Base-by-base conservation (phyloP, 64 coral and sea anemone species). In the Pocillopora damicornis region DNA sequence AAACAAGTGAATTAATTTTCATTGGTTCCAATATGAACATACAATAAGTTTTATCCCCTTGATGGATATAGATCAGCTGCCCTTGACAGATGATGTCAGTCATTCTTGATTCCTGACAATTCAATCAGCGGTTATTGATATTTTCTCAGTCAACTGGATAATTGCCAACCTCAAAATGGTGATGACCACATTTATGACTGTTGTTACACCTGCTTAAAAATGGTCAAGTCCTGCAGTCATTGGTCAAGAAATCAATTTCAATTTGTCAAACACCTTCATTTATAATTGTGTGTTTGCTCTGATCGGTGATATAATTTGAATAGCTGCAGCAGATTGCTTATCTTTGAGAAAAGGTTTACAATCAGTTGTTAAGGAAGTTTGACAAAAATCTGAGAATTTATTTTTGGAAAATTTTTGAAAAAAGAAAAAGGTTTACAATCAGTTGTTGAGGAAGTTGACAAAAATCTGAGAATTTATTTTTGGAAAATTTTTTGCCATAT, bases 201-300 rank as follows among this genome's bases (percentile, higher is more conserved):
- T 72, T 68, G 6, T 81, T 72, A 26, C 38, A 73, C 64, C 64
- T 85, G 63, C 64, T 26, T 51, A 38, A 10, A 11, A 71, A 72
- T 26, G 20, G 35, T 82, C 0, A 17, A 20, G 17, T 35, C 20
- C 38, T 13, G 18, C 35, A n/a, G 25, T 9, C 36, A 73, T 58
- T 85, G 81, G 63, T 85, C 65, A 72, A 58, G 64, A 85, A 85
- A 61, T 30, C 64, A 72, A 4, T 85, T 67, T 25, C 35, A 71
- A 58, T 82, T 69, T 57, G 81, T n/a, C 37, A 85, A 42, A 15
- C 38, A 85, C 42, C 63, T 42, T 45, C 42, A 45, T 2, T 85
- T 85, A 71, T 57, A 45, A 71, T 23, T 69, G 35, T 72, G 68
- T 82, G 57, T 85, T 36, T 71, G 37, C 65, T 22, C 72, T 85